These are phyloP conservation scores for Oxyruncus cristatus DNA, from an alignment of 2,113 vertebrate species.

Conservation along the genomic window DNA sequence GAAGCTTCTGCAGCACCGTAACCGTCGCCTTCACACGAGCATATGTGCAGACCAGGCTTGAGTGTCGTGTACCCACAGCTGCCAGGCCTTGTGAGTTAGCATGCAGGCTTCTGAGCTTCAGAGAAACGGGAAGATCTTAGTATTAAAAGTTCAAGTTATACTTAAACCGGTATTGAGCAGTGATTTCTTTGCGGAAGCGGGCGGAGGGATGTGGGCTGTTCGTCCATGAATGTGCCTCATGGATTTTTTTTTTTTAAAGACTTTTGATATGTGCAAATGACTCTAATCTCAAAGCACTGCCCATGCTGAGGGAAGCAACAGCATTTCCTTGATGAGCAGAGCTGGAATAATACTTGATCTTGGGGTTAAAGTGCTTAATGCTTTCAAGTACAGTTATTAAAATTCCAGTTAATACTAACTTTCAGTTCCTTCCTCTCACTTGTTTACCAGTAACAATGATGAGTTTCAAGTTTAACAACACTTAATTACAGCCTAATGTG, in stretches of 20 bases:
- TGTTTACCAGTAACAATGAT: not conserved
- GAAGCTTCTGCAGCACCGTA: slow-evolving; percentile 41
- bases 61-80: slow-evolving; percentile 57
- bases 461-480: not conserved
- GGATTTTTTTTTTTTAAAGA: not conserved
- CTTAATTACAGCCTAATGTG: not conserved
- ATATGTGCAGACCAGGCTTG: slow-evolving; percentile 52
- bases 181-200: slow-evolving; percentile 43
- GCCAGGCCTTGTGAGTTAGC: slow-evolving; percentile 58
- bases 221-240: fast-evolving
- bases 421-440: not conserved
- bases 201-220: not conserved
- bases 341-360: not conserved
- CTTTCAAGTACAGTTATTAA: not conserved
- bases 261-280: not conserved
- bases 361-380: not conserved
- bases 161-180: slow-evolving; percentile 59
- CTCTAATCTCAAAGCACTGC: not conserved
- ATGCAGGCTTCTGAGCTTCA: slow-evolving; percentile 64
- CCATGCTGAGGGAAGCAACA: not conserved
- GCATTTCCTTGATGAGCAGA: not conserved
- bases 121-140: slow-evolving; percentile 64
- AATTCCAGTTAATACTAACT: not conserved
- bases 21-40: slow-evolving; percentile 9
- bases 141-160: slow-evolving; percentile 67